Percentiles rank a stretch among this genome's conserved stretches.
These are phyloP conservation scores for Atractosteus spatula DNA, from an alignment of 2,113 vertebrate species.

Conservation along the genomic window DNA sequence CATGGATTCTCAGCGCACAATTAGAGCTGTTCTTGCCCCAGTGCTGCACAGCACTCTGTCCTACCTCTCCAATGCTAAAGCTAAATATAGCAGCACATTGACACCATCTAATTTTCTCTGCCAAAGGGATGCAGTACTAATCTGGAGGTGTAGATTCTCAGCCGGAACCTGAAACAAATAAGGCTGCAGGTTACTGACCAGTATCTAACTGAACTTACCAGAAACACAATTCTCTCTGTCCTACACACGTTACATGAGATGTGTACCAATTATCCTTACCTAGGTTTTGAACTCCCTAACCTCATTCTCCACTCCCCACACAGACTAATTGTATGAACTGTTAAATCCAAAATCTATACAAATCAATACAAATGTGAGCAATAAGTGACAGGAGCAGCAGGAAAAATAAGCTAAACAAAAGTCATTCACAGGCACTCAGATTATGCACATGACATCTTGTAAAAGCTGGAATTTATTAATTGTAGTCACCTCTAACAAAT, in stretches of 20 bases:
- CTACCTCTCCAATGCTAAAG: constrained; percentile 45
- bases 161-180: not conserved
- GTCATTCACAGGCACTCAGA: not conserved
- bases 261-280: too few relatives aligned
- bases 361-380: too few relatives aligned
- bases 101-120: constrained; percentile 36
- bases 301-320: too few relatives aligned
- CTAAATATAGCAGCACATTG: constrained; percentile 64
- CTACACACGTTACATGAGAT: too few relatives aligned
- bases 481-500: not conserved
- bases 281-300: too few relatives aligned
- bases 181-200: constrained; percentile 5
- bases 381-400: not conserved
- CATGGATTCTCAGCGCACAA: constrained; percentile 29
- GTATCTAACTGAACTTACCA: not conserved
- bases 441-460: not conserved
- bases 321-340: too few relatives aligned
- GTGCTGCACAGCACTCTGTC: constrained; percentile 49
- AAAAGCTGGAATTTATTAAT: constrained; percentile 13
- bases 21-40: constrained; percentile 48
- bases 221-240: not conserved
- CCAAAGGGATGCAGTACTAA: constrained; percentile 30
- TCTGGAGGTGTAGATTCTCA: constrained; percentile 14
- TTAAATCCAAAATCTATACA: too few relatives aligned
- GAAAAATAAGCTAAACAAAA: constrained; percentile 4